Evolutionary conservation across 1,140 invertebrate genomes (phyloP).

Genomic region (Dendrolimus punctatus): DNA sequence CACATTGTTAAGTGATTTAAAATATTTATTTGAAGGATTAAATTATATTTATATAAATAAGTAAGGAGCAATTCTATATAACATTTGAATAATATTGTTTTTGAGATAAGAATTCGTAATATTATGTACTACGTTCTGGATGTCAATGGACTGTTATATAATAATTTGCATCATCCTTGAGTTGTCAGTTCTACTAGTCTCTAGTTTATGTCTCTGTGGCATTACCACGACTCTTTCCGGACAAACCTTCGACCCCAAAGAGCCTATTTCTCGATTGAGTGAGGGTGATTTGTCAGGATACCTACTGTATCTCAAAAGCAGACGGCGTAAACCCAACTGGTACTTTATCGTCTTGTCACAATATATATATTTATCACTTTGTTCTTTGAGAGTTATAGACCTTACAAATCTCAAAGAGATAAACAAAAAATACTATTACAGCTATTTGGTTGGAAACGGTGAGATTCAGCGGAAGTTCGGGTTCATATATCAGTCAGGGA

Average conservation of each 20-base stretch:
- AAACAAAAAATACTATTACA: neutral
- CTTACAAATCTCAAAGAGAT: too few species aligned
- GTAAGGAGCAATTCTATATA: too few species aligned
- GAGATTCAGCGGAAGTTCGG: constrained; percentile 27
- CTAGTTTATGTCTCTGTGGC: constrained; percentile 24
- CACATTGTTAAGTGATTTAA: too few species aligned
- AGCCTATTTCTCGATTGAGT: constrained; percentile 50
- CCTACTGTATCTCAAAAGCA: constrained; percentile 4
- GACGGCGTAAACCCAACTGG: neutral
- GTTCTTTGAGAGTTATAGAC: too few species aligned
- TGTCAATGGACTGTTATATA: neutral
- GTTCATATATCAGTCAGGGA: constrained; percentile 41
- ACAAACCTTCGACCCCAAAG: constrained; percentile 46
- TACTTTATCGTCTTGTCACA: too few species aligned
- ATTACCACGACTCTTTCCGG: constrained; percentile 39
- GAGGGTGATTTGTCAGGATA: constrained; percentile 14
- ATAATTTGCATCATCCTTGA: too few species aligned
- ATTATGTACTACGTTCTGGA: neutral
- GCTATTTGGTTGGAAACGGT: constrained; percentile 1
- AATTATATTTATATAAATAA: too few species aligned
- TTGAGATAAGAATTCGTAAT: too few species aligned
- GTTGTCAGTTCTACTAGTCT: too few species aligned
- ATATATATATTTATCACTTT: too few species aligned
- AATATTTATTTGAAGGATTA: too few species aligned
- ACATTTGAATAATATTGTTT: too few species aligned